Conservation (phyloP, 2,797 vertebrate species). For the Micrastur ruficollis region DNA sequence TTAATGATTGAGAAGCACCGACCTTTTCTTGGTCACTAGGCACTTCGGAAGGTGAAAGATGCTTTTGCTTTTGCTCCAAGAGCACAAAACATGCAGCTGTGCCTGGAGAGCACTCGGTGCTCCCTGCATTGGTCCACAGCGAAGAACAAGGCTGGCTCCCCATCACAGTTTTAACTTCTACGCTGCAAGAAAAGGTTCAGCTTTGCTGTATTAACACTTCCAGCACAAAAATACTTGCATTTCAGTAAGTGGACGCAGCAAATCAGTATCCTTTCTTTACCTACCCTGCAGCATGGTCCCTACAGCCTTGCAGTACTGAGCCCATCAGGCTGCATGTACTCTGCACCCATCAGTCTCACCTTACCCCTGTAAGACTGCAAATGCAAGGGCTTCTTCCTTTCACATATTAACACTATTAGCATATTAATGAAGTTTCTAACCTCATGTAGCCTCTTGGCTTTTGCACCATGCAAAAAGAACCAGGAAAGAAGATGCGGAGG, state of each 20-base stretch:
- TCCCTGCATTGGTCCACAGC: fast-evolving
- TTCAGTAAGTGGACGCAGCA: background rate
- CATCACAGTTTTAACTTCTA: background rate
- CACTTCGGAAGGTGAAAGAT: background rate
- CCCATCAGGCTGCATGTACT: fast-evolving
- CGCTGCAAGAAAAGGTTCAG: background rate
- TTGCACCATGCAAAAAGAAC: background rate
- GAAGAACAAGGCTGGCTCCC: background rate
- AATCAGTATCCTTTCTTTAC: background rate
- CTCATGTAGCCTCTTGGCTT: background rate
- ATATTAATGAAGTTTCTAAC: background rate
- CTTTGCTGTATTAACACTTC: background rate
- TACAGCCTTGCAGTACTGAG: fast-evolving
- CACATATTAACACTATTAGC: background rate
- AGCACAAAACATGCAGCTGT: fast-evolving
- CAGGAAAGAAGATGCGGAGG: background rate
- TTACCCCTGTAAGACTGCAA: background rate
- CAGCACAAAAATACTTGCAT: background rate
- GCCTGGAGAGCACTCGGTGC: background rate
- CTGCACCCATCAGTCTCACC: background rate
- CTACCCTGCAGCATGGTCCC: background rate
- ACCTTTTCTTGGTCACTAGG: background rate
- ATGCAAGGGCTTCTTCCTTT: background rate
- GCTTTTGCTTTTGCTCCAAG: background rate
- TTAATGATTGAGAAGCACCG: background rate